Conservation (phyloP, 2,888 invertebrate species). For the Drosophila formosana region DNA sequence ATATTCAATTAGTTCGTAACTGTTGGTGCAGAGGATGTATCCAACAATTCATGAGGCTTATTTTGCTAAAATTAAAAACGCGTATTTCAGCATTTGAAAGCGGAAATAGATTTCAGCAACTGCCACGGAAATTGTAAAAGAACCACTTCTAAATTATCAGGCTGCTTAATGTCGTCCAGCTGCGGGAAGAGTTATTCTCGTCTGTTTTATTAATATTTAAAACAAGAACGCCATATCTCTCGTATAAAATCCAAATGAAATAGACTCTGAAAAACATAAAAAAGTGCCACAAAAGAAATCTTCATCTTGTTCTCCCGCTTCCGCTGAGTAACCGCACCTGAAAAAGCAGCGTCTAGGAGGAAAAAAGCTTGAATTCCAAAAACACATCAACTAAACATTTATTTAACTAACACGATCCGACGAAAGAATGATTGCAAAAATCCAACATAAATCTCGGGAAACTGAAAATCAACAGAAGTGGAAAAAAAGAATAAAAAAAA, state of each 20-base stretch:
- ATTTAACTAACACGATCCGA: constrained; percentile 60
- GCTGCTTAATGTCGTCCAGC: constrained; percentile 18
- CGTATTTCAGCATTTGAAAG: not conserved
- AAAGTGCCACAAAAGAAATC: constrained; percentile 32
- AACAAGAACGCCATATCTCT: constrained; percentile 18
- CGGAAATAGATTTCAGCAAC: constrained; percentile 1
- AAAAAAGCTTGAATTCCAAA: constrained; percentile 36
- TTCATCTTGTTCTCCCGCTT: constrained; percentile 36
- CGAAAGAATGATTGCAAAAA: constrained; percentile 77
- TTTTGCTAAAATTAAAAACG: not conserved
- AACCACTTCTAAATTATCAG: constrained; percentile 2
- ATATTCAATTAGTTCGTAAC: not conserved
- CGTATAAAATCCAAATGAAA: constrained; percentile 24
- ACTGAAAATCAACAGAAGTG: constrained; percentile 51
- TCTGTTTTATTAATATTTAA: constrained; percentile 32
- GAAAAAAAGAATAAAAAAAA: constrained; percentile 52
- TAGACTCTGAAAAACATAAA: constrained; percentile 33
- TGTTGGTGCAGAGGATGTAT: not conserved
- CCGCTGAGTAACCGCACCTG: constrained; percentile 65
- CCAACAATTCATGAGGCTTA: not conserved
- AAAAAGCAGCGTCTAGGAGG: constrained; percentile 52
- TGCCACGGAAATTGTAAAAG: not conserved
- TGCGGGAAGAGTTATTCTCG: constrained; percentile 17
- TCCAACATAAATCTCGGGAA: constrained; percentile 70
- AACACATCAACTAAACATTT: constrained; percentile 69